phyloP scores from a whole-genome alignment of 2,113 vertebrate species.

The Megalops atlanticus region DNA sequence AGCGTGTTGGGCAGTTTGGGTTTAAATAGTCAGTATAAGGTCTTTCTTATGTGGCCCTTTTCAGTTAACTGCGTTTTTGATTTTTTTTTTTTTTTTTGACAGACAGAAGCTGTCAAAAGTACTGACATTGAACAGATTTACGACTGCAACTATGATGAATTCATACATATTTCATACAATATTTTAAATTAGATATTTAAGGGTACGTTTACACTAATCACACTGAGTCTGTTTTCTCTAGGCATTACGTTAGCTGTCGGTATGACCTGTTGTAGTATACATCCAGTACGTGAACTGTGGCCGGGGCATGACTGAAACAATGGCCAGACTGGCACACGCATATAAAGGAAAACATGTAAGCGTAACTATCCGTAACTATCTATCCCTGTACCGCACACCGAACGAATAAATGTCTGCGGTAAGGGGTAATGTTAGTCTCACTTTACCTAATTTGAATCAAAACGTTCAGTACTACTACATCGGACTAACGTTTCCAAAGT shows the following conservation, averaged over 20 bases:
- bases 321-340: background rate
- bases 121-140: background rate
- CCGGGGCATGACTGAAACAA: background rate
- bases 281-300: background rate
- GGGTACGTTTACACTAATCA: background rate
- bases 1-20: slow-evolving; percentile 73
- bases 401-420: background rate
- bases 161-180: background rate
- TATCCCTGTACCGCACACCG: background rate
- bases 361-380: background rate
- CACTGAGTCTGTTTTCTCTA: background rate
- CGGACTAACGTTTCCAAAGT: background rate
- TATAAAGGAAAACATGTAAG: background rate
- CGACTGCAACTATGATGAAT: background rate
- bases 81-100: slow-evolving; percentile 53
- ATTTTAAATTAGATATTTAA: background rate
- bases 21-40: slow-evolving; percentile 76
- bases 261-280: background rate
- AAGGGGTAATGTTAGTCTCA: background rate
- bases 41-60: slow-evolving; percentile 66
- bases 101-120: slow-evolving; percentile 28
- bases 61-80: slow-evolving; percentile 59
- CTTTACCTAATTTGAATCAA: background rate
- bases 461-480: background rate
- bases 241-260: background rate